phyloP scores from a whole-genome alignment of 2,888 invertebrate species.

The Axea sp. region DNA sequence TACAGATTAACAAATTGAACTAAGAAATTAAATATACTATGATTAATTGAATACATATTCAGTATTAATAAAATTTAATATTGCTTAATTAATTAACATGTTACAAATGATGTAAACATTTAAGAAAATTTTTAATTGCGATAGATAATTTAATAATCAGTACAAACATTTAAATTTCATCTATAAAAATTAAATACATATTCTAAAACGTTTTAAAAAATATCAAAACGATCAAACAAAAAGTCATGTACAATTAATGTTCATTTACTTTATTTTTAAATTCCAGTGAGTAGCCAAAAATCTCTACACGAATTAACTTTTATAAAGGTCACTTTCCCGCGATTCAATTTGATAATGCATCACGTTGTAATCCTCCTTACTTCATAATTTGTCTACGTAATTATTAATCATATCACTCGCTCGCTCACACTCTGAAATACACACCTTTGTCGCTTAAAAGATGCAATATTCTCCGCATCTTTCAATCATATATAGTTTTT shows the following conservation, averaged over 20 bases:
- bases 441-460: conserved; percentile 36
- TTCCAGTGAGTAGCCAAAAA: conserved; percentile 42
- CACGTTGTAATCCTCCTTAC: conserved; percentile 46
- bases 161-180: too few species aligned
- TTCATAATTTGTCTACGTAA: conserved; percentile 41
- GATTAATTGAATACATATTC: too few species aligned
- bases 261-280: conserved; percentile 24
- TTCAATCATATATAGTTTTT: conserved; percentile 44
- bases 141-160: too few species aligned
- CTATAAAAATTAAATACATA: too few species aligned
- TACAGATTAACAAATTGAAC: too few species aligned
- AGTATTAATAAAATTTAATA: too few species aligned
- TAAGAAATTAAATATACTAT: too few species aligned
- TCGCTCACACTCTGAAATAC: conserved; percentile 20
- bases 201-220: too few species aligned
- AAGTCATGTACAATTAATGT: conserved; percentile 18
- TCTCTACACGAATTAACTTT: conserved; percentile 46
- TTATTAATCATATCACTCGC: conserved; percentile 18
- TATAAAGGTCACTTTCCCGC: conserved; percentile 60
- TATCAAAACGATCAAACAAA: conserved; percentile 2
- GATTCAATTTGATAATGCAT: conserved; percentile 57
- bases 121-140: too few species aligned
- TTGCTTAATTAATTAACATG: too few species aligned
- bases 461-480: conserved; percentile 33
- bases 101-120: too few species aligned